Conservation (phyloP, 2,113 vertebrate species). For the Otocyon megalotis region DNA sequence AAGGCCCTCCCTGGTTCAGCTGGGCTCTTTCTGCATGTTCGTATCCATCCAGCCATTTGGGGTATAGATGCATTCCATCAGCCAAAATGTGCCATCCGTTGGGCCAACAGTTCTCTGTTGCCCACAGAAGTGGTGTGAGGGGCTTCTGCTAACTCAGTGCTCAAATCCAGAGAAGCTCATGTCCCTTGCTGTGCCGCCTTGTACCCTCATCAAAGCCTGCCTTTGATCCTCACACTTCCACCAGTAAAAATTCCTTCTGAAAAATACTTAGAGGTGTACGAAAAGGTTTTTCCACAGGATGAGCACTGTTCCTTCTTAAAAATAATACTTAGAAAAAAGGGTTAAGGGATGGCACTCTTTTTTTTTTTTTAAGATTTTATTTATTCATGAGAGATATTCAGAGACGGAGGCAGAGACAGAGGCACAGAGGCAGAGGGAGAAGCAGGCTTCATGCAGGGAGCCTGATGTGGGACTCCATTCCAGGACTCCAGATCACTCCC, state of each 20-base stretch:
- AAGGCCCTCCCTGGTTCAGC: background rate
- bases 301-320: background rate
- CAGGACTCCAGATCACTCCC: too few species aligned
- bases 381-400: too few species aligned
- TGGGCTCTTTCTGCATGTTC: background rate
- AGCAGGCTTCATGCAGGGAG: too few species aligned
- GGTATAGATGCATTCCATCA: rapidly evolving
- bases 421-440: too few species aligned
- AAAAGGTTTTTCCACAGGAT: background rate
- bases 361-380: too few species aligned
- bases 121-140: background rate
- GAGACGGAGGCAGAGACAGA: too few species aligned
- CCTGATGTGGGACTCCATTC: too few species aligned
- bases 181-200: background rate
- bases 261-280: background rate
- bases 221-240: background rate
- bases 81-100: rapidly evolving
- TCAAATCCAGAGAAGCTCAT: background rate
- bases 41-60: background rate
- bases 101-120: background rate
- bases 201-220: background rate
- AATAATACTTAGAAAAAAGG: background rate
- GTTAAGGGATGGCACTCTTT: too few species aligned
- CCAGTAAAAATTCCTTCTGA: background rate
- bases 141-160: background rate